Base-by-base conservation (phyloP, 92 coral and sea anemone genomes). In the Meandrina meandrites region DNA sequence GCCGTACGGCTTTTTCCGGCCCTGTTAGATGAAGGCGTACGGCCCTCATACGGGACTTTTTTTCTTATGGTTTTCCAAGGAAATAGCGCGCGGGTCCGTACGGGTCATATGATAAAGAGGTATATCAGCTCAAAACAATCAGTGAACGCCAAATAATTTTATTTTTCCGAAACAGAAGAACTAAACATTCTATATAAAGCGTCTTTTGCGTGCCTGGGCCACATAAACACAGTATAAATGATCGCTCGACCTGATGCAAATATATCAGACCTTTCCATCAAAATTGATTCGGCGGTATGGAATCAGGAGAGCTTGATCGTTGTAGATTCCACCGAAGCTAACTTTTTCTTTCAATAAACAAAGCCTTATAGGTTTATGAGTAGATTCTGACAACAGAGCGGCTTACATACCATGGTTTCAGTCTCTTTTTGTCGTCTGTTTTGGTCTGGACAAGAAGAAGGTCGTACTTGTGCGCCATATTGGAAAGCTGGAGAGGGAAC, bases 381-480 rank as follows among this genome's bases (percentile, higher is more conserved):
- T 21, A 54, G 21, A 75, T n/a, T 45, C 0, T 11, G 76, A 54
- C 40, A 28, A 1, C 31, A 67, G 3, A 74, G 6, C 62, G 5
- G 80, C 48, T 21, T 47, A 54, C 94, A 79, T 88, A 97, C 99
- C 99, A 97, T 67, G 95, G 94, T 51, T 92, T 83, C 16, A 80
- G 94, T 51, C 95, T 86, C 83, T 95, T 97, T 84, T 93, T 92
- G 82, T 86, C 94, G 70, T 97, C 94, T 86, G 90, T 88, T 77
- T 95, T 94, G 31, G 99, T 97, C 70, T 95, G 93, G 67, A 95
- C 99, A 58, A 97, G 96, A 80, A 97, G 95, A 83, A 97, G 94
- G 56, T 97, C 99, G 75, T 97, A 97, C 87, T 97, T 97, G 92
- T 97, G 94, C 93, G 99, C 98, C 99, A 97, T 97, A 75, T 93